Evolutionary conservation across 2,797 vertebrate genomes (phyloP).

Genomic region (Anolis apletophallus): DNA sequence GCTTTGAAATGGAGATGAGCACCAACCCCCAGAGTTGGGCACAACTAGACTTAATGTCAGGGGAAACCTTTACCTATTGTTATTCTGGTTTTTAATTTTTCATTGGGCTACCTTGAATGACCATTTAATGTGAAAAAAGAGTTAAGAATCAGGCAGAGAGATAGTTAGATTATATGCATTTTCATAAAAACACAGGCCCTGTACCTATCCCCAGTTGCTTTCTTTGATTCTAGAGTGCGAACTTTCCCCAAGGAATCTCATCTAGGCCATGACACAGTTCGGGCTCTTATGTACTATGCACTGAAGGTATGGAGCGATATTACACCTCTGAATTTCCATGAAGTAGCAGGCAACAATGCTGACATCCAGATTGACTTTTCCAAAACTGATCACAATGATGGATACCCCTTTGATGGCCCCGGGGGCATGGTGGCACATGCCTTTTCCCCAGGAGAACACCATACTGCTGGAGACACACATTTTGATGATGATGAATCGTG

Average conservation of each 20-base stretch:
- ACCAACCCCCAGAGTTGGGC: too few species aligned
- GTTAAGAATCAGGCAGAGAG: not conserved
- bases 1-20: too few species aligned
- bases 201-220: not conserved
- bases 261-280: conserved; percentile 91
- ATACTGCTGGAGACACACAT: conserved; percentile 91
- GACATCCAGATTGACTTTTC: conserved; percentile 99
- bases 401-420: conserved; percentile 93
- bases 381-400: conserved; percentile 88
- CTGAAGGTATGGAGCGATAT: conserved; percentile 98
- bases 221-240: conserved; percentile 81
- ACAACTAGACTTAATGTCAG: too few species aligned
- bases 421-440: conserved; percentile 95
- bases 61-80: too few species aligned
- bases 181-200: not conserved
- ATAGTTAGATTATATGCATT: not conserved
- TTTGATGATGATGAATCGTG: conserved; percentile 96
- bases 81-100: not conserved
- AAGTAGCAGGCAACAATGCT: conserved; percentile 90
- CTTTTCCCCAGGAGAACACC: conserved; percentile 92
- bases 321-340: conserved; percentile 91
- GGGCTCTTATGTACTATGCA: conserved; percentile 96
- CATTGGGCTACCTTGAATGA: not conserved
- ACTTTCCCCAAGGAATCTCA: conserved; percentile 91
- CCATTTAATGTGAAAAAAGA: not conserved